Evolutionary conservation across 1,140 invertebrate species (phyloP).

Genomic region (Halyomorpha halys): DNA sequence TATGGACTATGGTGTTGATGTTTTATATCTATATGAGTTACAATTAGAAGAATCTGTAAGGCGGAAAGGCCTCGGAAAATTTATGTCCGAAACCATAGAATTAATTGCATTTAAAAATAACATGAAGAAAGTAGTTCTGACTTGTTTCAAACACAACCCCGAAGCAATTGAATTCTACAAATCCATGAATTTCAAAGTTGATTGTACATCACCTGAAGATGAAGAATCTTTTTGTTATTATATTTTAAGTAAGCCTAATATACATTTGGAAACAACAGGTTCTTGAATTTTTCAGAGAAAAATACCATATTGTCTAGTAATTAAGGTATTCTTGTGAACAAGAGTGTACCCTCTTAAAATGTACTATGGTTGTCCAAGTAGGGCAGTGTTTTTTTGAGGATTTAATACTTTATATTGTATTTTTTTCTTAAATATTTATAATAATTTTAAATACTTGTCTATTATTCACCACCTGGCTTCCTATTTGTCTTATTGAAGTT

Average conservation of each 20-base stretch:
- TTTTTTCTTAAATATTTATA: no score
- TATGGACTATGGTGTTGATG: conserved; percentile 60
- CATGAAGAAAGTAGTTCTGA: conserved; percentile 71
- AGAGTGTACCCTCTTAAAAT: no score
- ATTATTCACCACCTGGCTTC: no score
- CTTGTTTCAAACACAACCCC: conserved; percentile 64
- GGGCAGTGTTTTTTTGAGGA: no score
- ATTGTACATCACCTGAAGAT: conserved; percentile 31
- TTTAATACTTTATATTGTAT: no score
- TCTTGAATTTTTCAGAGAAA: no score
- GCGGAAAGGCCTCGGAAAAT: conserved; percentile 65
- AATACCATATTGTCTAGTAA: no score
- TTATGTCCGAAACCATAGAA: conserved; percentile 67
- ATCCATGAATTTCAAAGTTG: conserved; percentile 30
- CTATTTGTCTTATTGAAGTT: no score
- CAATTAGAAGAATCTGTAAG: conserved; percentile 55
- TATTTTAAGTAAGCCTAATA: conserved; percentile 27
- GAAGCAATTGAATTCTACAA: conserved; percentile 55
- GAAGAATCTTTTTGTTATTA: conserved; percentile 24
- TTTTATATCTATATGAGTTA: conserved; percentile 78
- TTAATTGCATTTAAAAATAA: conserved; percentile 57
- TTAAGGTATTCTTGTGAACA: no score
- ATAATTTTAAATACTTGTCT: no score
- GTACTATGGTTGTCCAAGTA: no score
- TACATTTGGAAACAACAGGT: conserved; percentile 3